Base-by-base conservation (phyloP, 2,113 vertebrate species). In the Trochalopteron elliotii region DNA sequence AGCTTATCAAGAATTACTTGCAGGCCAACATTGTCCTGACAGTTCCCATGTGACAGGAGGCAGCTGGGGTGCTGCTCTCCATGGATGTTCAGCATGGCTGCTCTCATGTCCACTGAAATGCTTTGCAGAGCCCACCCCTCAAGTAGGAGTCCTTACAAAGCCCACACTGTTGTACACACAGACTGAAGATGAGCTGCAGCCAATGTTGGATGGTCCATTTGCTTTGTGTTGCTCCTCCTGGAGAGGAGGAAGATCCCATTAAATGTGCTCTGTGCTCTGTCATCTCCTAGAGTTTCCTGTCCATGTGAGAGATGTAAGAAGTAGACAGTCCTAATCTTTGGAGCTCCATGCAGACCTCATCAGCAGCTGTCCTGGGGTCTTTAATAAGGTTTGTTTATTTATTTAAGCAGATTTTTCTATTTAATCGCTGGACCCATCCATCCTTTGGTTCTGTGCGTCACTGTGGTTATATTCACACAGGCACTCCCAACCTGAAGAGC, bases 331-430 rank as follows among this genome's bases (percentile, higher is more conserved):
- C 50, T 90, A 93, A 93, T 45, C 82, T 90, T 81, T 92, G 47
- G 68, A 55, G 56, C 30, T 86, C 50, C 75, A 59, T 44, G 35
- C 71, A 88, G 71, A 83, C 39, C 63, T 93, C 87, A 74, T 83
- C 84, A 80, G 50, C 47, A 70, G 78, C 68, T 93, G 57, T 79
- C 64, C 39, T 78, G 64, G 81, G 52, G 79, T 70, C 52, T 63
- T 56, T 81, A 90, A 64, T 52, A 80, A 77, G 18, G 12, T 7
- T 30, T 76, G 42, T 31, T 23, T 50, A 67, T 53, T 52, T 80
- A 70, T 71, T 93, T 82, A 89, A 78, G 74, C 16, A 82, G n/a
- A 61, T 69, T 91, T 96, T 86, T 89, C 47, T 89, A 7, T 78
- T 93, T 88, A 81, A 91, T 70, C 87, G 22, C 20, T 49, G 53